phyloP scores from a whole-genome alignment of 2,888 invertebrate species.

The Hemaris fuciformis region DNA sequence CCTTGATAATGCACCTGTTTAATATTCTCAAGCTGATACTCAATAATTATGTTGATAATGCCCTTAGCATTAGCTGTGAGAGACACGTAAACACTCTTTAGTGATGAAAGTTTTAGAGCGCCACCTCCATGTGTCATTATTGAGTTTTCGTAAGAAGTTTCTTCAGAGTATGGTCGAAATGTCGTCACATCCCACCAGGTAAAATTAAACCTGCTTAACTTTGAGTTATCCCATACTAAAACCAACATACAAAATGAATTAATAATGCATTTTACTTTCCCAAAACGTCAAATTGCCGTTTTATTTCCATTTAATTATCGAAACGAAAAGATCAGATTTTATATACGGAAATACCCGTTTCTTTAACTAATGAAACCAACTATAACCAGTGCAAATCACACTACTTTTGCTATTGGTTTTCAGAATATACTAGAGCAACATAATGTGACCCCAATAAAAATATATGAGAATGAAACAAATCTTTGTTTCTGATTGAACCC shows the following conservation, averaged over 20 bases:
- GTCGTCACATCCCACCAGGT: constrained; percentile 96
- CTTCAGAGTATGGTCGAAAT: constrained; percentile 89
- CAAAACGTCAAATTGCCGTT: no score
- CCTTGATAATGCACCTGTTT: constrained; percentile 88
- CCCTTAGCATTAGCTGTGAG: constrained; percentile 93
- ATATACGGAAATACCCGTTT: no score
- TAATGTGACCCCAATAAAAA: no score
- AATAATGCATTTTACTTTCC: background rate
- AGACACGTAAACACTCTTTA: constrained; percentile 94
- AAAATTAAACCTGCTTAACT: constrained; percentile 92
- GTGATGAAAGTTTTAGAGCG: constrained; percentile 89
- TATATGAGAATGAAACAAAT: no score
- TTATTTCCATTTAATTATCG: no score
- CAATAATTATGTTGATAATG: constrained; percentile 91
- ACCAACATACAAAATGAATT: background rate
- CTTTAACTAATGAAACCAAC: no score
- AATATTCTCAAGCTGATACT: constrained; percentile 89
- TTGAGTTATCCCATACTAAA: constrained; percentile 94
- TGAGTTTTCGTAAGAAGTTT: constrained; percentile 93
- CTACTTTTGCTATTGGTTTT: no score
- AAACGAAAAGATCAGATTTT: no score
- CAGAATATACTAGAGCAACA: no score
- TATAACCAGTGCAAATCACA: no score
- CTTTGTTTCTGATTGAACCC: no score
- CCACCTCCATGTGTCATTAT: constrained; percentile 90